Conservation (phyloP, 92 coral and sea anemone genomes). For the Palythoa grandis region DNA sequence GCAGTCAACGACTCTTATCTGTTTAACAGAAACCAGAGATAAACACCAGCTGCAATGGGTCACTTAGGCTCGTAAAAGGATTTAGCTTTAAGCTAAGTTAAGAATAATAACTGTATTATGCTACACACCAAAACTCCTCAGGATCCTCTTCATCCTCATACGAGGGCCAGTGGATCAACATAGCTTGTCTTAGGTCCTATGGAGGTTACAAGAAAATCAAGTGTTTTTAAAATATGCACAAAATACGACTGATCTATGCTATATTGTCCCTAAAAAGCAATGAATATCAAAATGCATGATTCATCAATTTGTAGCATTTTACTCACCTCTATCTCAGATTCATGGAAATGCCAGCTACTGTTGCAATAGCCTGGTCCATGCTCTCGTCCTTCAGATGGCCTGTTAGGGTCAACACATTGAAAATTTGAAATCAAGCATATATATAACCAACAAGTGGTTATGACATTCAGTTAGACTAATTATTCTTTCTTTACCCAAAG, state of each 20-base stretch:
- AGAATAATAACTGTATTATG: neutral
- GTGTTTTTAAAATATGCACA: neutral
- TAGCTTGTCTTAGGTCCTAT: neutral
- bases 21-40: too few relatives aligned
- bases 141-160: slow-evolving; percentile 45
- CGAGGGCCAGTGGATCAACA: slow-evolving; percentile 80
- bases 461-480: too few relatives aligned
- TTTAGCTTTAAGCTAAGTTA: too few relatives aligned
- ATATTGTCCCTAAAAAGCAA: neutral
- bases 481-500: too few relatives aligned
- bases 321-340: slow-evolving; percentile 63
- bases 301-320: neutral
- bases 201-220: neutral
- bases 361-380: slow-evolving; percentile 84
- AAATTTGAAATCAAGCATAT: too few relatives aligned
- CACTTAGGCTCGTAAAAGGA: too few relatives aligned
- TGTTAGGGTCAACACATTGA: neutral
- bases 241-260: neutral
- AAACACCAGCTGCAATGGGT: too few relatives aligned
- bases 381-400: slow-evolving; percentile 85
- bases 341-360: slow-evolving; percentile 76
- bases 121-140: slow-evolving; percentile 59
- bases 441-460: too few relatives aligned
- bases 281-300: neutral
- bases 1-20: too few relatives aligned